A percentile compares a stretch with the other conserved stretches of the same genome.
phyloP scores from a whole-genome alignment of 2,797 vertebrate genomes.

The Bradypodion ventrale region DNA sequence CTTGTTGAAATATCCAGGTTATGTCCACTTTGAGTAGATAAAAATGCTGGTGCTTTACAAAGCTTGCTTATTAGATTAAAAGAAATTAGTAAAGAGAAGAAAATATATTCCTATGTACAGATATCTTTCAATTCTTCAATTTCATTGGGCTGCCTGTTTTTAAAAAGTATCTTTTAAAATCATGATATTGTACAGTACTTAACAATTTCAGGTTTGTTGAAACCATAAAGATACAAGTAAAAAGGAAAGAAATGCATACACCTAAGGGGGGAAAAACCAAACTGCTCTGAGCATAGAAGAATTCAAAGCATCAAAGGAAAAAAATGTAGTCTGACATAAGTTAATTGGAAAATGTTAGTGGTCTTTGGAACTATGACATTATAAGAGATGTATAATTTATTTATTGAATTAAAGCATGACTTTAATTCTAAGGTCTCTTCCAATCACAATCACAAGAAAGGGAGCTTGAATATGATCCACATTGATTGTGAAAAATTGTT shows the following conservation, averaged over 20 bases:
- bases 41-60: neutral
- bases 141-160: neutral
- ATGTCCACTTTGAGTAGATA: neutral
- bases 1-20: neutral
- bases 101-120: neutral
- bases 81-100: neutral
- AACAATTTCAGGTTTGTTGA: slow-evolving; percentile 3
- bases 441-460: neutral
- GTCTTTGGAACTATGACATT: neutral
- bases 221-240: neutral
- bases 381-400: neutral
- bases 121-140: neutral
- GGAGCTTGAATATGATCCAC: neutral
- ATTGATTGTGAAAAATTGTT: neutral
- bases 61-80: neutral
- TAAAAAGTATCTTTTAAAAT: neutral
- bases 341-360: slow-evolving; percentile 17
- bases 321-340: slow-evolving; percentile 16
- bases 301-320: neutral
- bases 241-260: neutral
- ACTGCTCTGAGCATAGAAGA: neutral
- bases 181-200: neutral
- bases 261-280: neutral
- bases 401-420: neutral
- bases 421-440: neutral